Percentiles rank a stretch among this genome's conserved stretches.
These are phyloP conservation scores for Linyphia triangularis DNA, from an alignment of 2,888 invertebrate species.

Conservation along the genomic window DNA sequence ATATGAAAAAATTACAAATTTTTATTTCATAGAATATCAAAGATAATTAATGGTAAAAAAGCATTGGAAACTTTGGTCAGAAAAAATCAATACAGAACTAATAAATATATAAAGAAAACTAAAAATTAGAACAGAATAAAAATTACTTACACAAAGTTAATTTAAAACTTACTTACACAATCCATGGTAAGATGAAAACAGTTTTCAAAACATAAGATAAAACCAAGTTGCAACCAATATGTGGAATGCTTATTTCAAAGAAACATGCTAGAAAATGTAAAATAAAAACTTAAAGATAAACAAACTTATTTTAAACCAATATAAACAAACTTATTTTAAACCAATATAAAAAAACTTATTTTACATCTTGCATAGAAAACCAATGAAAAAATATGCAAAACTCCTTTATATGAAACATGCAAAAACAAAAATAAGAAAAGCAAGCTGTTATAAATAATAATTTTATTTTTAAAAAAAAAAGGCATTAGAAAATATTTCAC, in stretches of 20 bases:
- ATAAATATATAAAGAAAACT: no score
- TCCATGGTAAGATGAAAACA: neutral
- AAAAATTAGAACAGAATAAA: no score
- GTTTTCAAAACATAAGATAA: constrained; percentile 45
- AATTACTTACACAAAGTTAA: no score
- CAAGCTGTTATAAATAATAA: no score
- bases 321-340: neutral
- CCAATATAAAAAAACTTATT: neutral
- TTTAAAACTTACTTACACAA: constrained; percentile 22
- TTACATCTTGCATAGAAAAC: neutral
- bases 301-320: no score
- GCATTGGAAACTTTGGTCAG: no score
- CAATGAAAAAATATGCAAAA: neutral
- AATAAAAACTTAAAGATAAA: no score
- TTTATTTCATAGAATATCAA: no score
- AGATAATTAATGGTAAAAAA: no score
- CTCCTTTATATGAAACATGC: neutral
- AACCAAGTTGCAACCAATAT: neutral
- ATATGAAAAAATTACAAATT: no score
- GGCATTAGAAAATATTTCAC: constrained; percentile 23
- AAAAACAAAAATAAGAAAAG: no score
- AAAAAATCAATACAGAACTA: no score
- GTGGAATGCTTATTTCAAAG: neutral
- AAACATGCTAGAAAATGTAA: constrained; percentile 16
- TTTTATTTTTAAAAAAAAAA: neutral